A percentile compares a stretch with the other conserved stretches of the same genome.
Conservation (phyloP, 2,888 invertebrate genomes). For the Drosophila atripex region DNA sequence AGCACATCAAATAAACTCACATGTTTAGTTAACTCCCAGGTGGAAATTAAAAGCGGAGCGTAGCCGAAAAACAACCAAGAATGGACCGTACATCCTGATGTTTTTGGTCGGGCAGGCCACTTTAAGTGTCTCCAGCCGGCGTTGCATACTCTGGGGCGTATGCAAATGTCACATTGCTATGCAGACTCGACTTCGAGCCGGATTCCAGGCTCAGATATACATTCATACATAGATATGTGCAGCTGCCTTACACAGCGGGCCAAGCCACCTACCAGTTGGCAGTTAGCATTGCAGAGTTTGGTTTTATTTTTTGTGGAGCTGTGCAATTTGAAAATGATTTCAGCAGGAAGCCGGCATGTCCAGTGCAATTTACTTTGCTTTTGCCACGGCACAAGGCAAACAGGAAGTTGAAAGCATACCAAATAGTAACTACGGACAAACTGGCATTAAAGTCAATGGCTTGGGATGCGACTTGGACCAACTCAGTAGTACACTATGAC, state of each 20-base stretch:
- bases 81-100: constrained; percentile 10
- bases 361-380: constrained; percentile 71
- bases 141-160: constrained; percentile 73
- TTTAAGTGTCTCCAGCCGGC: constrained; percentile 43
- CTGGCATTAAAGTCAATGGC: constrained; percentile 49
- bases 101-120: constrained; percentile 12
- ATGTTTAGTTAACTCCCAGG: constrained; percentile 72
- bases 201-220: constrained; percentile 20
- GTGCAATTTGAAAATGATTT: constrained; percentile 78
- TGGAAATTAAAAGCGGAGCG: constrained; percentile 70
- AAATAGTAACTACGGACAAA: constrained; percentile 41
- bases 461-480: constrained; percentile 59
- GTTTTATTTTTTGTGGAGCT: constrained; percentile 52
- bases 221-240: too few species aligned
- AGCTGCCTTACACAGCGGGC: background rate
- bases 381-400: constrained; percentile 46
- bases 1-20: constrained; percentile 73
- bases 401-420: constrained; percentile 62
- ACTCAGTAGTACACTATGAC: constrained; percentile 26
- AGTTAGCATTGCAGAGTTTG: constrained; percentile 21
- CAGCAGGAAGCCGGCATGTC: constrained; percentile 74
- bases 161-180: constrained; percentile 76
- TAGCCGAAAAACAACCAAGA: constrained; percentile 60
- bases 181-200: constrained; percentile 23
- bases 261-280: constrained; percentile 11